Evolutionary conservation across 35 echinoderm and acorn worm genomes (phyloP), one percentile per base, ranked within the genome.

Genomic region (Holothuria glaberrima): DNA sequence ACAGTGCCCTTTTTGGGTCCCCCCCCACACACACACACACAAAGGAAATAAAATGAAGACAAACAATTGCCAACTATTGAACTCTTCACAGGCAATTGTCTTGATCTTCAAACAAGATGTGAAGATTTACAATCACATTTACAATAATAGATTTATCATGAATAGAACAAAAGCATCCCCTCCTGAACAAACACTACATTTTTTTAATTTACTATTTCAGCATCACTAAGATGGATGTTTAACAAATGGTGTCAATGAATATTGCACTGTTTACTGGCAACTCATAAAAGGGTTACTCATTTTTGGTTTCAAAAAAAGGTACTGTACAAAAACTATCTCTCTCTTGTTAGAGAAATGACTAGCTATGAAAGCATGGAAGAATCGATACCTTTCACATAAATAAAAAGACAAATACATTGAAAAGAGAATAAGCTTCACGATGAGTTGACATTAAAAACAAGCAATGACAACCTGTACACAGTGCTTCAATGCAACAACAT

Each of bases 221-320:
- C 28, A 41, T 75, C 71, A 41, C 10, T 54, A 9, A 17, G 1
- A 12, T 54, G 50, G 16, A 75, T 35, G 4, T 12, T 75, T 21
- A 32, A 75, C 34, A 69, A 35, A 75, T 41, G 31, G 44, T 30
- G 22, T 34, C 12, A n/a, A 38, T 38, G 22, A 75, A 75, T 75
- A 75, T 75, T 75, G 71, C 71, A 75, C 71, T 21, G 18, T n/a
- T 75, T 3, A 75, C 71, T 75, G 71, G 71, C 34, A 41, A 75
- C 33, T 41, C 33, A 31, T 41, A 34, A 75, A 4, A 75, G 44
- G 32, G 31, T 41, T 41, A 32, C 20, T 31, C 21, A 33, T 25
- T 75, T 75, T 75, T 75, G 71, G 71, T 75, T 75, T 75, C 71
- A 45, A 45, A 75, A 75, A 75, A 75, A 75, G 21, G 17, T 75